Conservation (phyloP, 2,888 invertebrate genomes). For the Caenorhabditis virilis region DNA sequence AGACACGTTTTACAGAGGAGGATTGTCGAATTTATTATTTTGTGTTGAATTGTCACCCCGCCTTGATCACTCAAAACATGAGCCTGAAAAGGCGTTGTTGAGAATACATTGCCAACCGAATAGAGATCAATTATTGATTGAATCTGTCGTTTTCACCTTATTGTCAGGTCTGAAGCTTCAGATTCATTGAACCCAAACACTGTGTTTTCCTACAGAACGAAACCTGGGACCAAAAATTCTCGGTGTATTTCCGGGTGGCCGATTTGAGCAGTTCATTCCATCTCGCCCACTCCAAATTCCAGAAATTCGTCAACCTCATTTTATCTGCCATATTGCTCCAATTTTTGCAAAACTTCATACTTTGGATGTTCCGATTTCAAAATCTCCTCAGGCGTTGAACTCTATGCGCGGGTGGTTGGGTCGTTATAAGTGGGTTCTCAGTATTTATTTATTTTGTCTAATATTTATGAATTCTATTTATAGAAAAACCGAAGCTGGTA, state of each 20-base stretch:
- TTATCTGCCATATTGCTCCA: slow-evolving; percentile 81
- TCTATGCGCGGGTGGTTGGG: slow-evolving; percentile 75
- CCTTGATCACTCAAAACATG: slow-evolving; percentile 18
- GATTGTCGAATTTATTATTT: slow-evolving; percentile 91
- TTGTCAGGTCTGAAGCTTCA: slow-evolving; percentile 75
- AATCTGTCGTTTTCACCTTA: slow-evolving; percentile 92
- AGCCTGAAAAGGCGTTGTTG: slow-evolving; percentile 70
- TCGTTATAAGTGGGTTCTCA: slow-evolving; percentile 16
- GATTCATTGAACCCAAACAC: not conserved
- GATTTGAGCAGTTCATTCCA: slow-evolving; percentile 74
- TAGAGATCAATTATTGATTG: slow-evolving; percentile 87
- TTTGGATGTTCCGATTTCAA: slow-evolving; percentile 86
- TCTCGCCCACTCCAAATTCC: slow-evolving; percentile 81
- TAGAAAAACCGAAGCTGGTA: slow-evolving; percentile 34
- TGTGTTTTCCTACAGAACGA: slow-evolving; percentile 69
- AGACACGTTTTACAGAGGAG: slow-evolving; percentile 78
- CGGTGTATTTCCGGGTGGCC: slow-evolving; percentile 91
- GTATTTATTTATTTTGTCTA: not conserved
- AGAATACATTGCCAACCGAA: slow-evolving; percentile 71
- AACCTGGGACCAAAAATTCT: slow-evolving; percentile 88
- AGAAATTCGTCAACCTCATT: slow-evolving; percentile 80
- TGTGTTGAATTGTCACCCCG: slow-evolving; percentile 77
- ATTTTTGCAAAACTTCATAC: slow-evolving; percentile 90
- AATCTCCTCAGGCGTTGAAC: slow-evolving; percentile 93
- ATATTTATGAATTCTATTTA: slow-evolving; percentile 6